Evolutionary conservation across 1,140 invertebrate species (phyloP), one percentile per base, ranked within the genome.

Genomic region (Drosophila triauraria): DNA sequence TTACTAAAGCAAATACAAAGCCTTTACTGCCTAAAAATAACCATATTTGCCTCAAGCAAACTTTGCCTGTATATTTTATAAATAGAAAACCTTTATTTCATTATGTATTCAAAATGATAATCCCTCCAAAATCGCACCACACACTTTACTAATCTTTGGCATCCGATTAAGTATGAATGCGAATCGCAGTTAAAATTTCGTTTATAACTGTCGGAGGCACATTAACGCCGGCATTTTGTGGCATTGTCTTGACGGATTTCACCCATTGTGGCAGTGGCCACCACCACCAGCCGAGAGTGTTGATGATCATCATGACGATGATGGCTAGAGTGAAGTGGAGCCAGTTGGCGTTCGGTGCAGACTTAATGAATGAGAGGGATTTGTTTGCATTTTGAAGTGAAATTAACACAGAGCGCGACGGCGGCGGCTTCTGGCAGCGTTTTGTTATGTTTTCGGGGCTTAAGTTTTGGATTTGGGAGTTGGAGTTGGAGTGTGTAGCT

Each of bases 381-480:
- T 84, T 84, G 82, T 86, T 82, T 82, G 83, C 63, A 82, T 83
- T 82, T 82, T 51, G 47, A 60, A 84, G 74, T 67, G 80, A 86
- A 86, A 82, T 82, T 69, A 79, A 79, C 56, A 65, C 56, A 79
- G 78, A 82, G 58, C 64, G 60, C 60, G 61, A 51, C 72, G 64
- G 59, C 59, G 64, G 47, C 67, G 61, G 56, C 38, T 59, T 56
- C 48, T 58, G 53, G 30, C 48, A 20, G 32, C 51, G 51, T 23
- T 54, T 54, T 54, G 51, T 54, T 27, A 23, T 71, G 38, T 60
- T 72, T 23, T 50, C 4, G 38, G 42, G 42, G 10, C 38, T 65
- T 32, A 43, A 61, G 44, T 48, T 12, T 51, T 25, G 46, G 35
- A 30, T 15, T 48, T 47, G 44, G 46, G 54, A 23, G 35, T 46